phyloP scores from a whole-genome alignment of 2,797 vertebrate species.

The Coregonus suidteri region DNA sequence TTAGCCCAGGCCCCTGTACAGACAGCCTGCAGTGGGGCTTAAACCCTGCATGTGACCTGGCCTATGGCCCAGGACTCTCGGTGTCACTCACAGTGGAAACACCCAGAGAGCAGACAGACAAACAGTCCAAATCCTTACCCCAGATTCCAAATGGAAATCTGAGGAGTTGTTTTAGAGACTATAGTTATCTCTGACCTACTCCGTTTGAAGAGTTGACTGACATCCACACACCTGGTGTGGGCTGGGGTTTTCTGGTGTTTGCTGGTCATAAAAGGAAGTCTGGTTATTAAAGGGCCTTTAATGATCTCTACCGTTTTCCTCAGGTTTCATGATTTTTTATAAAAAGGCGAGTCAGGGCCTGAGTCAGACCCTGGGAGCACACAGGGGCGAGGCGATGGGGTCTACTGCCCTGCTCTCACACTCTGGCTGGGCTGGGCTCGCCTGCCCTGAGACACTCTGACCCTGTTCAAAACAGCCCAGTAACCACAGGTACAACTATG shows the following conservation, averaged over 20 bases:
- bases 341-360: slow-evolving; percentile 32
- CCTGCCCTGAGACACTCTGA: neutral
- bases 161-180: slow-evolving; percentile 60
- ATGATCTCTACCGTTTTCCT: slow-evolving; percentile 21
- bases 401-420: slow-evolving; percentile 16
- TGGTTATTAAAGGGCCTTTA: slow-evolving; percentile 26
- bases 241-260: too few species aligned
- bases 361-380: slow-evolving; percentile 10
- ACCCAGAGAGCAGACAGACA: slow-evolving; percentile 44
- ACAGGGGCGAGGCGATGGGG: slow-evolving; percentile 12
- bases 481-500: slow-evolving; percentile 14
- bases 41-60: too few species aligned
- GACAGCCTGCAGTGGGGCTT: slow-evolving; percentile 8
- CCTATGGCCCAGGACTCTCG: too few species aligned
- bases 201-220: slow-evolving; percentile 62
- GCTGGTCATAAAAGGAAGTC: slow-evolving; percentile 50
- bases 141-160: slow-evolving; percentile 57
- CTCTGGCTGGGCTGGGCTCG: neutral
- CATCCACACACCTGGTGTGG: slow-evolving; percentile 57
- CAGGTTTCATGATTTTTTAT: slow-evolving; percentile 35
- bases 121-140: slow-evolving; percentile 45
- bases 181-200: slow-evolving; percentile 57
- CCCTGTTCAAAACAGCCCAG: neutral
- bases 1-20: slow-evolving; percentile 17
- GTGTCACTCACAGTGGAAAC: neutral